A percentile compares a stretch with the other conserved stretches of the same genome.
These are phyloP conservation scores for Loxodonta africana DNA, from an alignment of 2,113 vertebrate genomes.

Conservation along the genomic window DNA sequence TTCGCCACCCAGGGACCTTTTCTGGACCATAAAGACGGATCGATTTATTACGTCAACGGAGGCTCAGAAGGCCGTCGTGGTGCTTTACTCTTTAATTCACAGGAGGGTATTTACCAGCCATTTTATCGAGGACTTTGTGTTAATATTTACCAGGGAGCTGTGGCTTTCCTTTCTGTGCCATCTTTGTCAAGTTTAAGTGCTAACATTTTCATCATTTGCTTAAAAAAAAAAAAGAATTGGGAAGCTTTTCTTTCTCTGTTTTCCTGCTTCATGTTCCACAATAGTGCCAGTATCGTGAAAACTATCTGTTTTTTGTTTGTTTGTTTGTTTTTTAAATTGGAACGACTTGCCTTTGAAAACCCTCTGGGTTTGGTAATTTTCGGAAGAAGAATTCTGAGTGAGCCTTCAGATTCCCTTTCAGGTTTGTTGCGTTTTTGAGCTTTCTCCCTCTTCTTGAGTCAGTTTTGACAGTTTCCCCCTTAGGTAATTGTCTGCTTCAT, in stretches of 20 bases:
- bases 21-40: no score
- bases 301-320: neutral
- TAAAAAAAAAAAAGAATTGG: no score
- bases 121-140: accelerated
- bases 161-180: accelerated
- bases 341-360: neutral
- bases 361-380: neutral
- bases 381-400: neutral
- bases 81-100: accelerated
- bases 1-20: no score
- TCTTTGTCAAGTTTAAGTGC: neutral
- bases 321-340: no score
- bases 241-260: no score
- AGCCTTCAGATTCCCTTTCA: neutral
- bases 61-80: no score
- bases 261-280: neutral
- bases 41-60: no score
- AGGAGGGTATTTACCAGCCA: accelerated
- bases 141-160: no score
- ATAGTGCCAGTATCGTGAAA: neutral
- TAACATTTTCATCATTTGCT: neutral
- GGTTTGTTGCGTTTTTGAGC: neutral
- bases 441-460: neutral
- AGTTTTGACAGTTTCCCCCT: no score
- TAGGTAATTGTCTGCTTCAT: no score